Evolutionary conservation across 2,888 invertebrate species (phyloP), one percentile per base, ranked within the genome.

Genomic region (Augochlorella aurata): DNA sequence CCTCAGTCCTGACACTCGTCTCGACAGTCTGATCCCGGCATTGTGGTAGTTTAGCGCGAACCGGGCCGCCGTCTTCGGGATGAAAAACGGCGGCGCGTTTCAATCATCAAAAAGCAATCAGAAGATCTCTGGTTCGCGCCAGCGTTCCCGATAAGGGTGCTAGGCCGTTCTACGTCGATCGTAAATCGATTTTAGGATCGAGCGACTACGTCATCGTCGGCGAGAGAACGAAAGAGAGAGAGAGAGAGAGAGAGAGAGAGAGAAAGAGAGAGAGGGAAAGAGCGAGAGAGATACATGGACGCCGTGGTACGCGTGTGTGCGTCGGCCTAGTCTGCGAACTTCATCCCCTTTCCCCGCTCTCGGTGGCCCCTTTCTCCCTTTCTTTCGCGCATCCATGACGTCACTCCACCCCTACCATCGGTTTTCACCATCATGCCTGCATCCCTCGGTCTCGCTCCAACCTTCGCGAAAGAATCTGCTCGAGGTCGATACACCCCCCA

Each of bases 401-500:
- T 88, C 88, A 88, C 82, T 71, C 66, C 81, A 29, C 72, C 73
- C 82, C 85, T 81, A 72, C 75, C 81, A 79, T 38, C 84, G 73
- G 52, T 67, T 58, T 58, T 72, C 68, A 50, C 74, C 73, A 65
- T 65, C 74, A 18, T 76, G 45, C 83, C 70, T 49, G 49, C 63
- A 29, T 16, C 50, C 47, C 69, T 66, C 38, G 49, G 69, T 61
- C 65, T 44, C 65, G 29, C 45, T 66, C 24, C 21, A 47, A 5
- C 44, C n/a, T 49, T 49, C 45, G 12, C 82, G 88, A 92, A 90
- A 92, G 91, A 91, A 91, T 90, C 90, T 91, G 88, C 88, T 85
- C 85, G 87, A 87, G 92, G 92, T 92, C 92, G 92, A 92, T 92
- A 92, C 88, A 90, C 90, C 89, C 89, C 86, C 74, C 71, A 70